Evolutionary conservation across 2,888 invertebrate genomes (phyloP).

Genomic region (Acleris laterana): DNA sequence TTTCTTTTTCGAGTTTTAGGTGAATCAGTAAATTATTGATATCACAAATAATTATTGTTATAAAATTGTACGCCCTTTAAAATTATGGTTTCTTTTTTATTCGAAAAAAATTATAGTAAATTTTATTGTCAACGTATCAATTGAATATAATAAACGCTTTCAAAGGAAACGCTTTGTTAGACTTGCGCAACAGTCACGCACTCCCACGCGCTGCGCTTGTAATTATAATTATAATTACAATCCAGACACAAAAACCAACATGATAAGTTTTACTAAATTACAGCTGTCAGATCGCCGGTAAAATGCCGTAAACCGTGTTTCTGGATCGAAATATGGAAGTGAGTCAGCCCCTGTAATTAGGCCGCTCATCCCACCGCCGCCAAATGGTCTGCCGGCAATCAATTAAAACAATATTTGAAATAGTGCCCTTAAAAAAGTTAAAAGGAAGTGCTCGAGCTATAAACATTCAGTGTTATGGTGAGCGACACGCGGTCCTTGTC

Average conservation of each 20-base stretch:
- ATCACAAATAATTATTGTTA: too few relatives aligned
- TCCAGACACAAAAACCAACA: slow-evolving; percentile 52
- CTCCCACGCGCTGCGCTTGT: slow-evolving; percentile 23
- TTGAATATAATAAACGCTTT: slow-evolving; percentile 14
- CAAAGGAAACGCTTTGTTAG: slow-evolving; percentile 10
- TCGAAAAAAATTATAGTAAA: slow-evolving; percentile 13
- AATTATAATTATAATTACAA: slow-evolving; percentile 40
- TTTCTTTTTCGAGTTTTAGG: too few relatives aligned
- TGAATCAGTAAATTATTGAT: too few relatives aligned
- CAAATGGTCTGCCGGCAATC: slow-evolving; percentile 80
- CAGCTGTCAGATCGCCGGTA: slow-evolving; percentile 59
- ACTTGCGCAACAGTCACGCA: slow-evolving; percentile 14
- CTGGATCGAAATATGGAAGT: slow-evolving; percentile 58
- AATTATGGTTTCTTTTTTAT: slow-evolving; percentile 1
- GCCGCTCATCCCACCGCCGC: slow-evolving; percentile 62
- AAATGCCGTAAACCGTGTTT: slow-evolving; percentile 56
- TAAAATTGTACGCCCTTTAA: background rate
- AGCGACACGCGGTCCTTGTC: slow-evolving; percentile 47
- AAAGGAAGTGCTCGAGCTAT: slow-evolving; percentile 75
- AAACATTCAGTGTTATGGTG: slow-evolving; percentile 74
- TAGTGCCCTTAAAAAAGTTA: slow-evolving; percentile 76
- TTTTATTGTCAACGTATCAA: background rate
- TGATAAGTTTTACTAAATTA: slow-evolving; percentile 65
- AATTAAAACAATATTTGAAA: slow-evolving; percentile 84
- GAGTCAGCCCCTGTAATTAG: slow-evolving; percentile 72